Evolutionary conservation across 2,797 vertebrate species (phyloP).

Genomic region (Enteromius treurensis): DNA sequence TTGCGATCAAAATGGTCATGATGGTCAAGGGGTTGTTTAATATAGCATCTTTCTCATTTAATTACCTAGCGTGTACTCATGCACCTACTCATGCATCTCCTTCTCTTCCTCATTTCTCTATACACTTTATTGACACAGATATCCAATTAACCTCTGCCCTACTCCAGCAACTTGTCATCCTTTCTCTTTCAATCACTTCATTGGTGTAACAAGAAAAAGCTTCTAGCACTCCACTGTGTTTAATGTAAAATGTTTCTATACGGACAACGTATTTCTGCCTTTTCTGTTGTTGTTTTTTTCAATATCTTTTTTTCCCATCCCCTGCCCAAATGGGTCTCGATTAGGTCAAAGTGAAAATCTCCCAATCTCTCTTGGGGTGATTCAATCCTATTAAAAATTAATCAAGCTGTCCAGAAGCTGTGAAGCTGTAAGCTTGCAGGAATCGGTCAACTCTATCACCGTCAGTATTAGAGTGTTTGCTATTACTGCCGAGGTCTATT

Average conservation of each 20-base stretch:
- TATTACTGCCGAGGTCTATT: constrained; percentile 17
- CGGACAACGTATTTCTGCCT: not conserved
- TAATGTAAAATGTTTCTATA: not conserved
- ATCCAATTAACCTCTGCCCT: not conserved
- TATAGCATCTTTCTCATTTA: not conserved
- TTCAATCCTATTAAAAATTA: constrained; percentile 35
- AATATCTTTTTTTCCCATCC: not conserved
- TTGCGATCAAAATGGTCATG: not conserved
- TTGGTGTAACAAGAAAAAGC: not conserved
- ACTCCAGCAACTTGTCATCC: constrained; percentile 30
- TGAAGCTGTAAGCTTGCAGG: constrained; percentile 8
- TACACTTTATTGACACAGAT: not conserved
- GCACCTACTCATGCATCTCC: constrained; percentile 20
- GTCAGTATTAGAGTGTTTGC: constrained; percentile 17
- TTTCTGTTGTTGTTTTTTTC: not conserved
- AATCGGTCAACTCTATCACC: constrained; percentile 18
- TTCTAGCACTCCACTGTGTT: not conserved
- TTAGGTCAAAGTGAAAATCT: constrained; percentile 1
- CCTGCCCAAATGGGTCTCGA: not conserved
- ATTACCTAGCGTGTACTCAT: constrained; percentile 14
- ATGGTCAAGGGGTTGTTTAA: not conserved
- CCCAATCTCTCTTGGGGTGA: constrained; percentile 2
- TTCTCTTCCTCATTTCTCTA: constrained; percentile 34
- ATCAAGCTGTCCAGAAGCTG: constrained; percentile 35
- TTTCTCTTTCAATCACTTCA: not conserved